Evolutionary conservation across 2,797 vertebrate genomes (phyloP).

Genomic region (Pteropus rufus): DNA sequence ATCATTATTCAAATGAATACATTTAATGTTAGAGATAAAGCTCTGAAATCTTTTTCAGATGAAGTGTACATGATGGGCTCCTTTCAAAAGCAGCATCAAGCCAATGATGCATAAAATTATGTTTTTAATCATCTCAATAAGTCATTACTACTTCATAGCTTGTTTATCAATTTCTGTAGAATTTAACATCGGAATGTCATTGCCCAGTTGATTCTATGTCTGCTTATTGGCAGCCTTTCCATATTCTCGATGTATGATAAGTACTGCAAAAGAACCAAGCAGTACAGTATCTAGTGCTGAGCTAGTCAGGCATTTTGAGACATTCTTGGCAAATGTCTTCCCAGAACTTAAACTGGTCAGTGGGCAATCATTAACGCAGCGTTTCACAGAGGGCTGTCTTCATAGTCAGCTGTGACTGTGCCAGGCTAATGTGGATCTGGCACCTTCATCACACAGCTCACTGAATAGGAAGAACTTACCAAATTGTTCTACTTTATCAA

Average conservation of each 20-base stretch:
- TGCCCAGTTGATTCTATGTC: background rate
- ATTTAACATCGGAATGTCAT: background rate
- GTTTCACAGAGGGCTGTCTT: background rate
- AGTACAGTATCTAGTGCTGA: background rate
- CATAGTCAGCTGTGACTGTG: background rate
- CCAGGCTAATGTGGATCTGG: background rate
- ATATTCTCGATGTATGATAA: background rate
- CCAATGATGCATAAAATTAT: background rate
- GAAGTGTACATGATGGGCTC: background rate
- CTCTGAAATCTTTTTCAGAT: background rate
- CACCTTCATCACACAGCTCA: background rate
- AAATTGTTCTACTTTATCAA: background rate
- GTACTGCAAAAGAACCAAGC: background rate
- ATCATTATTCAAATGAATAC: background rate
- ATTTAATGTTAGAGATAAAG: background rate
- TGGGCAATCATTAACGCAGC: background rate
- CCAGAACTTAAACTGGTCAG: background rate
- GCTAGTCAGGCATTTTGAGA: background rate
- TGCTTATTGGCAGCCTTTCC: background rate
- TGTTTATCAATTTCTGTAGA: conserved; percentile 1
- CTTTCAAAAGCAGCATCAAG: background rate
- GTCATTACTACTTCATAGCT: background rate
- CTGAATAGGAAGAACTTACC: background rate
- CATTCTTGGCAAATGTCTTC: background rate
- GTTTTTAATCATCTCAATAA: background rate